Base-by-base conservation (phyloP, 2,113 vertebrate species). In the Copsychus sechellarum region DNA sequence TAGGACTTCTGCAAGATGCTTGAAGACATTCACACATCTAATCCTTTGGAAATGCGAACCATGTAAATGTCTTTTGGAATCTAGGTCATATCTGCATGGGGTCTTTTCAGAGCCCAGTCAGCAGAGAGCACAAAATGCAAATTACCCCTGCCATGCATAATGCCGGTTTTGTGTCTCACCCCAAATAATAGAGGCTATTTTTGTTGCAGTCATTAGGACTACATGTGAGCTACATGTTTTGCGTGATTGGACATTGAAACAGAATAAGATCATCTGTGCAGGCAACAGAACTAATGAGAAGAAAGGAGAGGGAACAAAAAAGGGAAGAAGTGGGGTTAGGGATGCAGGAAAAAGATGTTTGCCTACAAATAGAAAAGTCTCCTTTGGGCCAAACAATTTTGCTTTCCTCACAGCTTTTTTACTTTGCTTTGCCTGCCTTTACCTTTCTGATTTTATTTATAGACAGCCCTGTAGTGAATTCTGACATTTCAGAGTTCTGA, bases 121-220 rank as follows among this genome's bases (percentile, higher is more conserved):
- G 88, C 79, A 93, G 79, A 90, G 82, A 96, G 78, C 93, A 95
- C 90, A 86, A 95, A 96, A 97, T 95, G 92, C 95, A 97, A 94
- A 97, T 97, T 93, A 80, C 45, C 57, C 21, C 70, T 90, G 54
- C 87, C 72, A 64, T 69, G 89, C 89, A 96, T 94, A 95, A 92
- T 89, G 77, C 78, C 36, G 0, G 64, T 86, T 95, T 94, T 95
- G 91, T 95, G 91, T 94, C 84, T 90, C 11, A 4, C 67, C 85
- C 82, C 85, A 92, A 93, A 95, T 76, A 95, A 95, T 86, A 86
- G 92, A 94, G 88, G 70, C 79, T 94, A 51, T 76, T 92, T 95
- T 95, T 86, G 62, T 76, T 92, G 88, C 79, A 93, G 88, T 82
- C 84, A 90, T 88, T 94, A 90, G 93, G 85, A 81, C 85, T 96